Evolutionary conservation across 2,888 invertebrate species (phyloP).

Genomic region (Troglohyphantes excavatus): DNA sequence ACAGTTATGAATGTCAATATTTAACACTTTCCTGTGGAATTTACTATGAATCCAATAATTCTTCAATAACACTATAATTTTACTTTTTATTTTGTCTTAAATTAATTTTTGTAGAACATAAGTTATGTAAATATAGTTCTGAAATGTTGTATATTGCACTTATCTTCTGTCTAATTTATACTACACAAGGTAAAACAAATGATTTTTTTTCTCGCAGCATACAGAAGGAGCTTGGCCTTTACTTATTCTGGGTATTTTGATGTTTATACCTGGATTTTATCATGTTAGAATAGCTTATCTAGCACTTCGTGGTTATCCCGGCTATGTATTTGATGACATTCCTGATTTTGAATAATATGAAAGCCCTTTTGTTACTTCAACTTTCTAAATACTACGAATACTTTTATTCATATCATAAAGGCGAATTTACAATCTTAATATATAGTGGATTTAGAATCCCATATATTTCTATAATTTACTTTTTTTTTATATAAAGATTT

Average conservation of each 20-base stretch:
- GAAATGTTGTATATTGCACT: no score
- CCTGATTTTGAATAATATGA: slow-evolving; percentile 89
- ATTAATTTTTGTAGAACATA: no score
- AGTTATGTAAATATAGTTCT: no score
- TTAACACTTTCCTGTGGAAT: no score
- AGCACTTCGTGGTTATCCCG: slow-evolving; percentile 91
- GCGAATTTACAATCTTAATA: no score
- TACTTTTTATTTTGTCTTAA: no score
- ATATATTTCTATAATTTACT: neutral
- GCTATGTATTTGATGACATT: slow-evolving; percentile 93
- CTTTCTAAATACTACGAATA: neutral
- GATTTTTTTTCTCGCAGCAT: slow-evolving; percentile 85
- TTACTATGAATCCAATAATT: no score
- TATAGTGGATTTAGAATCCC: neutral
- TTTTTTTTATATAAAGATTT: slow-evolving; percentile 2
- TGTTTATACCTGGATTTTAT: slow-evolving; percentile 96
- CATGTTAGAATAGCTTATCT: slow-evolving; percentile 93
- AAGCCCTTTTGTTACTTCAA: neutral
- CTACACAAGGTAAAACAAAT: no score
- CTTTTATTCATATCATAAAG: neutral
- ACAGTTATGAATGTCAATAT: no score
- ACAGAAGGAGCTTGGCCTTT: slow-evolving; percentile 94
- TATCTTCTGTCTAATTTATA: no score
- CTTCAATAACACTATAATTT: no score
- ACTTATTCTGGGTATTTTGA: slow-evolving; percentile 91